Percentiles rank a stretch among this genome's conserved stretches.
These are phyloP conservation scores for Nesidiocoris tenuis DNA, from an alignment of 2,888 invertebrate genomes.

Conservation along the genomic window DNA sequence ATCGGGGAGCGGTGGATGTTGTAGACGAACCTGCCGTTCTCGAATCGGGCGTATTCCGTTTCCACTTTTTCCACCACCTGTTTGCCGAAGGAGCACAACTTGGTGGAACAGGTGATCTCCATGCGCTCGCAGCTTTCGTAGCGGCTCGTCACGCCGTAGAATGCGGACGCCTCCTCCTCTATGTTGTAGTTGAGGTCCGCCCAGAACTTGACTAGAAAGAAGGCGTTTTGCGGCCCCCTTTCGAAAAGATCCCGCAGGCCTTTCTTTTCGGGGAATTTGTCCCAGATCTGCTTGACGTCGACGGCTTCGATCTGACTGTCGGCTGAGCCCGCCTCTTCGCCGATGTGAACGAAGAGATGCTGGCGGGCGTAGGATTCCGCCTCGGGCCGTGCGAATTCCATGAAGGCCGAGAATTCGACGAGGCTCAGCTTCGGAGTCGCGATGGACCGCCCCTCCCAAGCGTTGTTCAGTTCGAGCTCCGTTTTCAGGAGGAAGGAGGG, in stretches of 20 bases:
- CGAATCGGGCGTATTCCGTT: slow-evolving; percentile 92
- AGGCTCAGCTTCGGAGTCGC: slow-evolving; percentile 95
- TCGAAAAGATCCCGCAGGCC: slow-evolving; percentile 96
- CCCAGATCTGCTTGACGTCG: slow-evolving; percentile 96
- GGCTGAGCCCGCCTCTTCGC: slow-evolving; percentile 86
- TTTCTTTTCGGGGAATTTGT: slow-evolving; percentile 98
- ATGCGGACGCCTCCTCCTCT: slow-evolving; percentile 89
- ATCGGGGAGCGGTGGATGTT: slow-evolving; percentile 96
- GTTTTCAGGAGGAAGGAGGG: slow-evolving; percentile 54
- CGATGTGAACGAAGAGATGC: slow-evolving; percentile 97
- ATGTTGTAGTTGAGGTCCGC: slow-evolving; percentile 95
- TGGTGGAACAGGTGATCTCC: slow-evolving; percentile 98
- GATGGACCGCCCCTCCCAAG: slow-evolving; percentile 91
- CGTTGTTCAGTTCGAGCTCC: slow-evolving; percentile 4
- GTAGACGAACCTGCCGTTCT: slow-evolving; percentile 93
- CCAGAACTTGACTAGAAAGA: slow-evolving; percentile 99
- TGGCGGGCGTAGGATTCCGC: slow-evolving; percentile 56
- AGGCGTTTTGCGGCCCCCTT: slow-evolving; percentile 93
- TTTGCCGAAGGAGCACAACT: slow-evolving; percentile 99
- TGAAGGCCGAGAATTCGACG: slow-evolving; percentile 96
- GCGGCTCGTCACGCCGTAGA: slow-evolving; percentile 96
- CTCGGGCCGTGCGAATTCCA: slow-evolving; percentile 89
- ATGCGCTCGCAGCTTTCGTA: slow-evolving; percentile 98
- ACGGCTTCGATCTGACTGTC: slow-evolving; percentile 95
- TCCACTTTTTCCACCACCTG: slow-evolving; percentile 99